Percentiles rank a stretch among this genome's conserved stretches.
Conservation (phyloP, 2,888 invertebrate genomes). For the Pterobdella sp. region DNA sequence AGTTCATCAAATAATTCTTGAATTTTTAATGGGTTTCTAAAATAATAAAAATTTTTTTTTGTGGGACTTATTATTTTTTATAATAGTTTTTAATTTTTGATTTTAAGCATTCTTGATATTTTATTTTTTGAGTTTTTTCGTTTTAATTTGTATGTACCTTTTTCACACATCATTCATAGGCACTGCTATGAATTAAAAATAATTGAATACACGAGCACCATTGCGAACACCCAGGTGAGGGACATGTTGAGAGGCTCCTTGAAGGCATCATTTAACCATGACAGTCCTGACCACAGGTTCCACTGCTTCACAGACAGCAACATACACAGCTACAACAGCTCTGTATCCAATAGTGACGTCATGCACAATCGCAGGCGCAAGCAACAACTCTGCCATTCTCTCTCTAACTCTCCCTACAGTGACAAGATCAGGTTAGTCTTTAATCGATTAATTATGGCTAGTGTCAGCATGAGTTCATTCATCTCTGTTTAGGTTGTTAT, state of each 20-base stretch:
- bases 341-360: neutral
- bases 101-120: too few species aligned
- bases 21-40: constrained; percentile 7
- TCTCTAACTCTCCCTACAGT: neutral
- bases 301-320: too few species aligned
- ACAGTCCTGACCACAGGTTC: constrained; percentile 39
- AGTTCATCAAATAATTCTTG: too few species aligned
- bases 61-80: neutral
- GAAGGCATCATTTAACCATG: constrained; percentile 42
- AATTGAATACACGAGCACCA: neutral
- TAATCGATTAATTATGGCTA: neutral
- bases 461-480: too few species aligned
- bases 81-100: too few species aligned
- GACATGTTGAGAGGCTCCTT: constrained; percentile 49
- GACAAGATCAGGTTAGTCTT: neutral
- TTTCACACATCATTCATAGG: too few species aligned
- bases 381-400: constrained; percentile 5
- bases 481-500: too few species aligned
- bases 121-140: too few species aligned
- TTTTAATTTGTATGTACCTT: too few species aligned
- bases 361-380: neutral
- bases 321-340: constrained; percentile 13
- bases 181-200: too few species aligned
- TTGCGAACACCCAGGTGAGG: constrained; percentile 42
- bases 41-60: neutral